Percentiles rank a stretch among this genome's conserved stretches.
These are phyloP conservation scores for Hemicentrotus pulcherrimus DNA, from an alignment of 35 echinoderm and acorn worm species.

Conservation along the genomic window DNA sequence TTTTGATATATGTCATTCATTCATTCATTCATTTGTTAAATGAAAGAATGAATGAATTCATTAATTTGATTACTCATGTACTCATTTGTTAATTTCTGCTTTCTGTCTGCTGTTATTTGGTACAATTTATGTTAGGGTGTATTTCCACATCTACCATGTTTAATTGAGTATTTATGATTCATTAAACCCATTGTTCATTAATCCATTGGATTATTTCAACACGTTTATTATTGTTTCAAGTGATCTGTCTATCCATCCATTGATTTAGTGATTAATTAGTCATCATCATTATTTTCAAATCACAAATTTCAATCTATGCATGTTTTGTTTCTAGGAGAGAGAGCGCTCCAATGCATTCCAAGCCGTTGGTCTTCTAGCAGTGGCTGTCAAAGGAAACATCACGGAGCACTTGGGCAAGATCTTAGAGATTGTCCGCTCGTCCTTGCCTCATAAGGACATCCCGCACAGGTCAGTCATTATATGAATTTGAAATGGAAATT, in stretches of 20 bases:
- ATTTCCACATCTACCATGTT: too few relatives aligned
- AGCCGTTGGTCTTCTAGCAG: conserved; percentile 90
- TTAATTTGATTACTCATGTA: too few relatives aligned
- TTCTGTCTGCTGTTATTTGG: too few relatives aligned
- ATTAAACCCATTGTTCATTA: too few relatives aligned
- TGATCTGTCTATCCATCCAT: too few relatives aligned
- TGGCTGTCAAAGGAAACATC: conserved; percentile 88
- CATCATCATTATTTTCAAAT: background rate
- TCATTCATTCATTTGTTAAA: background rate
- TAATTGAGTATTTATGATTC: too few relatives aligned
- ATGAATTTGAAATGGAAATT: background rate
- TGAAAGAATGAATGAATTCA: too few relatives aligned
- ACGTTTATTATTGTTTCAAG: too few relatives aligned
- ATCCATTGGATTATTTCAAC: too few relatives aligned
- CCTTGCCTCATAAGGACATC: conserved; percentile 87
- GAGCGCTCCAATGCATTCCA: conserved; percentile 95
- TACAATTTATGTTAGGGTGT: too few relatives aligned
- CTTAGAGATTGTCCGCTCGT: conserved; percentile 66
- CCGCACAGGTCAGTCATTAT: conserved; percentile 71
- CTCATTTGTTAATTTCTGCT: too few relatives aligned
- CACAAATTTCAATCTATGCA: background rate
- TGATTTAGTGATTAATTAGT: too few relatives aligned
- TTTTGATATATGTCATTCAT: background rate
- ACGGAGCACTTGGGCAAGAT: conserved; percentile 82
- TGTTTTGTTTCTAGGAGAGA: conserved; percentile 63